phyloP scores from a whole-genome alignment of 2,888 invertebrate genomes.

The Lithodes maja region DNA sequence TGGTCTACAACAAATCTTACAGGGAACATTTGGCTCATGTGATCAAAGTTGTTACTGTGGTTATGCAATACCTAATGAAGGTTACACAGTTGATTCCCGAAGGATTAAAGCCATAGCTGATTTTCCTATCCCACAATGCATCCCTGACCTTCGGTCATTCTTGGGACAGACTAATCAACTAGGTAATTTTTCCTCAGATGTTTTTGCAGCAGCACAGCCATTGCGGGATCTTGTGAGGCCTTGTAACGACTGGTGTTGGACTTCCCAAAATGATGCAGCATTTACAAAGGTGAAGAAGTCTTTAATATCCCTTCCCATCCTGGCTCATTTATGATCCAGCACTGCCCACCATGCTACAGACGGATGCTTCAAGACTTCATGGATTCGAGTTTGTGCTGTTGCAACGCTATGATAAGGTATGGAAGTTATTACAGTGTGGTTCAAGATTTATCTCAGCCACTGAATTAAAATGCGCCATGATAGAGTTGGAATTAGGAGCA shows the following conservation, averaged over 20 bases:
- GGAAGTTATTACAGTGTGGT: constrained; percentile 17
- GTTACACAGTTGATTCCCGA: not conserved
- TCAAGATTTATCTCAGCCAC: constrained; percentile 24
- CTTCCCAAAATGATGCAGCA: constrained; percentile 7
- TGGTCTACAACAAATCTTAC: not conserved
- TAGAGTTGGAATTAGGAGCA: constrained; percentile 27
- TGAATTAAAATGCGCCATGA: constrained; percentile 12
- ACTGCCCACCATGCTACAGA: not conserved
- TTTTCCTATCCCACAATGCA: not conserved
- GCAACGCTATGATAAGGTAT: not conserved
- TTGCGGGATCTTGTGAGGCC: constrained; percentile 16
- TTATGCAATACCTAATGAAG: not conserved
- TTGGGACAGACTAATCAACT: constrained; percentile 33
- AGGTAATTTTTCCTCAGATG: constrained; percentile 10
- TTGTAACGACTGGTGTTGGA: constrained; percentile 25
- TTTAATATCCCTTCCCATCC: not conserved
- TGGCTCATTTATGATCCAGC: not conserved
- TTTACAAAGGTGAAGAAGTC: not conserved
- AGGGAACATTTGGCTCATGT: not conserved
- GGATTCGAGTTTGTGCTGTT: not conserved
- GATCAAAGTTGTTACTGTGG: not conserved
- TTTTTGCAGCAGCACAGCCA: constrained; percentile 22
- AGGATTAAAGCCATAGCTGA: not conserved
- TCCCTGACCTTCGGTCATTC: constrained; percentile 37
- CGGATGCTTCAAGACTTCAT: not conserved